Evolutionary conservation across 2,113 vertebrate genomes (phyloP).

Genomic region (Morone saxatilis): DNA sequence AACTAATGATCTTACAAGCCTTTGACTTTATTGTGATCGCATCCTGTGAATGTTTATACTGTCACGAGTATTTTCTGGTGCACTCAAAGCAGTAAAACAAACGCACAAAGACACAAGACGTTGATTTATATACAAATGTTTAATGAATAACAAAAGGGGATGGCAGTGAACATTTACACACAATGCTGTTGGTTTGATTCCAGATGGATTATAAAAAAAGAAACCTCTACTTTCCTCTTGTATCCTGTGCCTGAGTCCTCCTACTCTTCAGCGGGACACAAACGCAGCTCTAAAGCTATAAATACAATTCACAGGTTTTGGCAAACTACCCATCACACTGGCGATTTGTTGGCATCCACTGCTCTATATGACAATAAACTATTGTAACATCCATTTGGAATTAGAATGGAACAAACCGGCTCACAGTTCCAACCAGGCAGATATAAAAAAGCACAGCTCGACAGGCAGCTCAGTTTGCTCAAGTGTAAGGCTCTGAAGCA

Average conservation of each 20-base stretch:
- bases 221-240: constrained; percentile 55
- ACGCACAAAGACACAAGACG: constrained; percentile 14
- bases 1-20: not conserved
- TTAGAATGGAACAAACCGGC: constrained; percentile 60
- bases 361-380: constrained; percentile 64
- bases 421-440: constrained; percentile 49
- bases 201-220: constrained; percentile 58
- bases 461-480: constrained; percentile 69
- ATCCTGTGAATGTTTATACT: not conserved
- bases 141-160: constrained; percentile 85
- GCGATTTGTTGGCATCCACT: constrained; percentile 55
- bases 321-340: constrained; percentile 66
- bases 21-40: not conserved
- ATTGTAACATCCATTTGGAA: constrained; percentile 67
- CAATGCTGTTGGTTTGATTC: constrained; percentile 60
- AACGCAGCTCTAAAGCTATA: constrained; percentile 64
- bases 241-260: constrained; percentile 49
- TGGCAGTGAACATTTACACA: constrained; percentile 76
- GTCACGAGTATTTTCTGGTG: not conserved
- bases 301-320: constrained; percentile 75
- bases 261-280: constrained; percentile 52
- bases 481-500: constrained; percentile 70
- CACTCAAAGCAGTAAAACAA: constrained; percentile 14
- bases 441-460: constrained; percentile 38
- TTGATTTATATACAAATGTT: constrained; percentile 82